Base-by-base conservation (phyloP, 2,888 invertebrate species). In the Physocephala rufipes region DNA sequence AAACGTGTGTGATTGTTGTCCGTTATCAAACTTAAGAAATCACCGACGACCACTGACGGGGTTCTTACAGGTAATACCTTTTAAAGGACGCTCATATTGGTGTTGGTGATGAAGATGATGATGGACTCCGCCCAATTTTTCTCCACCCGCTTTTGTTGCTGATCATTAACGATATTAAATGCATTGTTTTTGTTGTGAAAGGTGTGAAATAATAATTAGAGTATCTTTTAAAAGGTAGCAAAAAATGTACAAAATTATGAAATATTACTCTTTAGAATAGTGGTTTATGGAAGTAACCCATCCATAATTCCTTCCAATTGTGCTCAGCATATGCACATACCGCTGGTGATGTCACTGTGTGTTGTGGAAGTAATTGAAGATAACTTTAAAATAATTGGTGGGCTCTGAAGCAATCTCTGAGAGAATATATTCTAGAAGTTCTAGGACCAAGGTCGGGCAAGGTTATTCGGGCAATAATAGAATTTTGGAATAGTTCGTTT, bases 31-130 rank as follows among this genome's bases (percentile, higher is more conserved):
- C 62, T 62, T 64, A 64, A 64, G 49, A 47, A 64, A 55, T 58
- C 55, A 55, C 58, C 15, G 21, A n/a, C n/a, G n/a, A 26, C 43
- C 26, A 58, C 24, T 24, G 21, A 43, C 36, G 62, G 26, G 47
- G 63, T 45, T 47, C 63, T 36, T 62, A 47, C 47, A 51, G 53
- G 51, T 53, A 64, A 1, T 28, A 66, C 71, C 51, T 66, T 36
- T 36, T 9, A 47, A 65, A 71, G 71, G 71, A 71, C 71, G 59
- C 66, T 71, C 71, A 71, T 66, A 55, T 62, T 62, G 53, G n/a
- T 36, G 21, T 21, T 47, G 63, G 4, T 63, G 63, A 5, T 26
- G 47, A 12, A 21, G 45, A n/a, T n/a, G 43, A 12, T 30, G 62
- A n/a, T 36, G 36, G 36, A 36, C 36, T 36, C 36, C 9, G 36